Evolutionary conservation across 2,888 invertebrate species (phyloP), one percentile per base, ranked within the genome.

Genomic region (Papilio elwesi): DNA sequence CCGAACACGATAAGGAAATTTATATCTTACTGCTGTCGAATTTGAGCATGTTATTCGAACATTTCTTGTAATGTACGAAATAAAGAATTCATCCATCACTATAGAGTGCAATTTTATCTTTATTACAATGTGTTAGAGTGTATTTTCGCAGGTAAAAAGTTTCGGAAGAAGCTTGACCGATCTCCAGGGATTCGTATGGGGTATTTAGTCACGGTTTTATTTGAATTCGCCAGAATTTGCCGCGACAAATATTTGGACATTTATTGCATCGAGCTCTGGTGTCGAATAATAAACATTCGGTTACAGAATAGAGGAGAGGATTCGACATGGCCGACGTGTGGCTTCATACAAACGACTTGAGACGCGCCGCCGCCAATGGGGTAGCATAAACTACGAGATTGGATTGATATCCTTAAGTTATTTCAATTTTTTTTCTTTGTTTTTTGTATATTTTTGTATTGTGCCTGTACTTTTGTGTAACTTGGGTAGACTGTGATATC

Each of bases 161-260:
- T n/a, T 55, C 11, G 12, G 53, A 52, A 63, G 62, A 68, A 68
- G 77, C 85, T 89, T 91, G 91, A 90, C 90, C 91, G 84, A 88
- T 91, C 93, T 87, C 91, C 75, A 79, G 90, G 90, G 92, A 92
- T 86, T 85, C 81, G 83, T 81, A 78, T 80, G 85, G 85, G 87
- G 88, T 85, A 78, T 91, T 93, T 92, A 86, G 93, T 90, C 87
- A 92, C 87, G 92, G 92, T 88, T 89, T 91, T 92, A 92, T 93
- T 92, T 90, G 93, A 90, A 92, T 91, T 87, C 86, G 83, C 86
- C 83, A 86, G 83, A 90, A 90, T 87, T 87, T 84, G 82, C 85
- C 85, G 87, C 88, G 87, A 92, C 92, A 93, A 93, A 93, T 93
- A 93, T 93, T 93, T 92, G 90, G 89, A 92, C 92, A 88, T 92